Percentiles rank a stretch among this genome's conserved stretches.
phyloP scores from a whole-genome alignment of 2,797 vertebrate species.

The Trichosurus vulpecula region DNA sequence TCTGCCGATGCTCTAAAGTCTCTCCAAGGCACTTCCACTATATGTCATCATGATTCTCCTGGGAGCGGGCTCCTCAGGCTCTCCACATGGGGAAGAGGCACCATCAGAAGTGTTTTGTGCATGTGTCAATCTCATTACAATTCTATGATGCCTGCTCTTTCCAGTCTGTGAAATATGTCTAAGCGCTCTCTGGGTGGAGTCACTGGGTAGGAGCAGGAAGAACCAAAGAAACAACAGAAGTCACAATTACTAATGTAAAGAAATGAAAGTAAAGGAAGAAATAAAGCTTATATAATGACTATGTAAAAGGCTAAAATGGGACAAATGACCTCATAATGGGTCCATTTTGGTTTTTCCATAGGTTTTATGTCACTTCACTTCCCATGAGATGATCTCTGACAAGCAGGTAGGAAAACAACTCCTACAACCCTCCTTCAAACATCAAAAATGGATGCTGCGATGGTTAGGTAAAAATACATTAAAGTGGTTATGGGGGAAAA shows the following conservation, averaged over 20 bases:
- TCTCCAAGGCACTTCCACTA: background rate
- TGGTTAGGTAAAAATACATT: constrained; percentile 61
- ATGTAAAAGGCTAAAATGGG: constrained; percentile 71
- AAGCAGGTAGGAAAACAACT: constrained; percentile 42
- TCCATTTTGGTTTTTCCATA: constrained; percentile 54
- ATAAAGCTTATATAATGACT: constrained; percentile 45
- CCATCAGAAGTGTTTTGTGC: background rate
- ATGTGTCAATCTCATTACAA: background rate
- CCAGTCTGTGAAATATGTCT: background rate
- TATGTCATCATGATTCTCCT: background rate
- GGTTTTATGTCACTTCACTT: constrained; percentile 62
- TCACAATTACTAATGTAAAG: constrained; percentile 2
- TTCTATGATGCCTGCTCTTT: background rate
- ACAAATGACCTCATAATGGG: constrained; percentile 54
- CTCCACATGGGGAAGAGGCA: background rate
- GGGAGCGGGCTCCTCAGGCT: background rate
- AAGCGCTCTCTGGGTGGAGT: constrained; percentile 42
- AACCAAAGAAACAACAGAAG: constrained; percentile 55
- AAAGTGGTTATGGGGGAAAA: constrained; percentile 72
- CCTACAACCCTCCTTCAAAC: constrained; percentile 75
- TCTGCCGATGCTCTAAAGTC: background rate
- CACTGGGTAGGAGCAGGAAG: constrained; percentile 31
- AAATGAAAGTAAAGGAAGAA: background rate
- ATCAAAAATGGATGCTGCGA: constrained; percentile 54
- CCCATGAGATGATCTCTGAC: background rate